These are phyloP conservation scores for Lithophane ornitopus DNA, from an alignment of 2,888 invertebrate genomes.

Conservation along the genomic window DNA sequence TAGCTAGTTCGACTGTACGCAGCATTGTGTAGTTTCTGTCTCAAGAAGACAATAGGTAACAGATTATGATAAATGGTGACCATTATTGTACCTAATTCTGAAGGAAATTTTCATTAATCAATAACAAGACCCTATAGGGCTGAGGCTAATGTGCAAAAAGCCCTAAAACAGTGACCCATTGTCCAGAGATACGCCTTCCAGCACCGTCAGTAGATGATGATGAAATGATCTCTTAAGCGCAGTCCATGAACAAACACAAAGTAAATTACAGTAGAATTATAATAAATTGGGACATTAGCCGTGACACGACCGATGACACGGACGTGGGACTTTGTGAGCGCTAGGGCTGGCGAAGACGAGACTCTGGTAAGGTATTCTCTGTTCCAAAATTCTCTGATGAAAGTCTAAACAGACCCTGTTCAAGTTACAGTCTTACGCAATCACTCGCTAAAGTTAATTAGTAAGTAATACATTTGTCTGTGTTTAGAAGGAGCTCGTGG, in stretches of 20 bases:
- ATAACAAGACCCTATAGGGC: neutral
- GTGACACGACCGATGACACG: conserved; percentile 19
- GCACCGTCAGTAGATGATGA: conserved; percentile 22
- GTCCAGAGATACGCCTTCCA: neutral
- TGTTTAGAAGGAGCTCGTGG: too few species aligned
- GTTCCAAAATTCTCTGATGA: too few species aligned
- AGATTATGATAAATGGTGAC: neutral
- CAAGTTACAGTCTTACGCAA: too few species aligned
- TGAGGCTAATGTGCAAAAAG: conserved; percentile 17
- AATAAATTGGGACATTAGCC: conserved; percentile 53
- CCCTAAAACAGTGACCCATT: neutral
- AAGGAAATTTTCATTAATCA: neutral
- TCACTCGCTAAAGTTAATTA: too few species aligned
- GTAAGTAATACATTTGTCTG: too few species aligned
- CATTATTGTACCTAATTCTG: conserved; percentile 7
- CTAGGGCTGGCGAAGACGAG: conserved; percentile 9
- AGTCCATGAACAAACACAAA: conserved; percentile 33
- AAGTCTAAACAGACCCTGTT: too few species aligned
- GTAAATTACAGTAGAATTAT: conserved; percentile 57
- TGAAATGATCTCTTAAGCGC: conserved; percentile 24
- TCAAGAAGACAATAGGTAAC: neutral
- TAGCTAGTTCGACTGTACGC: neutral
- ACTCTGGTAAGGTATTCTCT: neutral
- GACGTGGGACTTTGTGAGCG: neutral
- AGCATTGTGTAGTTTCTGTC: neutral